Conservation (phyloP, 2,888 invertebrate species). For the Steromphala cineraria region DNA sequence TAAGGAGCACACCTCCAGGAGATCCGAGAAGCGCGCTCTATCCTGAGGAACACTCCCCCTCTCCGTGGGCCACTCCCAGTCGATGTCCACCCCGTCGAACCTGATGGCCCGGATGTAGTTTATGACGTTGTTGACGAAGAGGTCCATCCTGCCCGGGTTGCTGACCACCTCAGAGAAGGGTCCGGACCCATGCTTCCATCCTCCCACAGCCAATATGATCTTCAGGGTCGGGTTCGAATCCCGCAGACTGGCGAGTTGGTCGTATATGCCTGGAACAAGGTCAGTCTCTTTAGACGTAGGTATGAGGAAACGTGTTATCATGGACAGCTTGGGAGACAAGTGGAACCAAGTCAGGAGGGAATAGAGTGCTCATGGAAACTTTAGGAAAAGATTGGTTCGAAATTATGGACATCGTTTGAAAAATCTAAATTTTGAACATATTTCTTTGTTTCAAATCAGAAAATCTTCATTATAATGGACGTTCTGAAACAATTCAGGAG, state of each 20-base stretch:
- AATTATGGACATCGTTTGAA: too few species aligned
- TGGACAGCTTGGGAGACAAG: too few species aligned
- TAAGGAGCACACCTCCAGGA: neutral
- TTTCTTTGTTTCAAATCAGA: too few species aligned
- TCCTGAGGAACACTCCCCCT: neutral
- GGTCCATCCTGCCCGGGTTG: neutral
- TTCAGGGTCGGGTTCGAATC: neutral
- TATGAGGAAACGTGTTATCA: too few species aligned
- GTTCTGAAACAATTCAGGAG: too few species aligned
- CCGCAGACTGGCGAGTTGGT: neutral
- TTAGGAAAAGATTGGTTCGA: too few species aligned
- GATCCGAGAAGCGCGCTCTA: neutral
- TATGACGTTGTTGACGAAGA: slow-evolving; percentile 8
- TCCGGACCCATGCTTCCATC: neutral
- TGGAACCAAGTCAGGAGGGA: too few species aligned
- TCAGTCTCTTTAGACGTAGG: neutral
- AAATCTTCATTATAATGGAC: too few species aligned
- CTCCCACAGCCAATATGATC: neutral
- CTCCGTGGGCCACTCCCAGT: neutral
- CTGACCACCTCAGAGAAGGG: neutral
- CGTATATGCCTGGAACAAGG: neutral
- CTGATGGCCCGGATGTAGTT: neutral
- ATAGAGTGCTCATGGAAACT: too few species aligned
- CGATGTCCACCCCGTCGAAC: slow-evolving; percentile 15
- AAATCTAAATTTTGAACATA: too few species aligned